Percentiles rank a stretch among this genome's conserved stretches.
Evolutionary conservation across 2,113 vertebrate species (phyloP).

Genomic region (Shinisaurus crocodilurus): DNA sequence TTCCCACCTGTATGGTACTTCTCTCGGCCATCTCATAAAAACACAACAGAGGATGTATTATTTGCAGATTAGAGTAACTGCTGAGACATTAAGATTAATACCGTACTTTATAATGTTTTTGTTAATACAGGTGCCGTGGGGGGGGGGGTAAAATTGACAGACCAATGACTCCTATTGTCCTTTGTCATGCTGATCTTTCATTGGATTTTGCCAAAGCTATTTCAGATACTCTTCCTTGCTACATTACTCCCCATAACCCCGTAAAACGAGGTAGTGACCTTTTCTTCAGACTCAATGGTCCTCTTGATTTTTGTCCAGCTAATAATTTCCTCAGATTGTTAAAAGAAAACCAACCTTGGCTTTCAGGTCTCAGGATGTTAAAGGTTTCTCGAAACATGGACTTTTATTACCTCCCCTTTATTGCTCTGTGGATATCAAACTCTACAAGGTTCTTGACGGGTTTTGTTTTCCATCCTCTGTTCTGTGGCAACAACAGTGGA

Average conservation of each 20-base stretch:
- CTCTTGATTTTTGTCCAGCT: conserved; percentile 46
- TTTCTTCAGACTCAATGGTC: conserved; percentile 42
- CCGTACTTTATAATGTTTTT: no score
- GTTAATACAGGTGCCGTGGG: no score
- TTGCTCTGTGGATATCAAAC: conserved; percentile 5
- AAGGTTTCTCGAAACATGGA: conserved; percentile 13
- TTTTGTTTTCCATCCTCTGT: neutral
- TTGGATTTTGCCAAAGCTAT: conserved; percentile 32
- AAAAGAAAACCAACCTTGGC: conserved; percentile 38
- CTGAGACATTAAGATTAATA: neutral
- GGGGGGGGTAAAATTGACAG: neutral
- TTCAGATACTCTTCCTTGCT: conserved; percentile 35
- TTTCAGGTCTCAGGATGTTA: conserved; percentile 41
- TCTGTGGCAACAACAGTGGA: neutral
- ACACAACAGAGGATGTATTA: neutral
- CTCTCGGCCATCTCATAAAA: neutral
- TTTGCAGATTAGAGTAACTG: conserved; percentile 22
- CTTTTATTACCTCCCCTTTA: conserved; percentile 20
- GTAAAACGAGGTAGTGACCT: conserved; percentile 45
- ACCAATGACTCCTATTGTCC: conserved; percentile 3
- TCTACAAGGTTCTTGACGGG: conserved; percentile 18
- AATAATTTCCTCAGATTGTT: conserved; percentile 20
- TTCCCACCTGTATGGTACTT: neutral
- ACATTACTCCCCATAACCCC: conserved; percentile 38
- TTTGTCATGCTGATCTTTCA: conserved; percentile 14